Evolutionary conservation across 2,113 vertebrate genomes (phyloP).

Genomic region (Bothrops jararaca): DNA sequence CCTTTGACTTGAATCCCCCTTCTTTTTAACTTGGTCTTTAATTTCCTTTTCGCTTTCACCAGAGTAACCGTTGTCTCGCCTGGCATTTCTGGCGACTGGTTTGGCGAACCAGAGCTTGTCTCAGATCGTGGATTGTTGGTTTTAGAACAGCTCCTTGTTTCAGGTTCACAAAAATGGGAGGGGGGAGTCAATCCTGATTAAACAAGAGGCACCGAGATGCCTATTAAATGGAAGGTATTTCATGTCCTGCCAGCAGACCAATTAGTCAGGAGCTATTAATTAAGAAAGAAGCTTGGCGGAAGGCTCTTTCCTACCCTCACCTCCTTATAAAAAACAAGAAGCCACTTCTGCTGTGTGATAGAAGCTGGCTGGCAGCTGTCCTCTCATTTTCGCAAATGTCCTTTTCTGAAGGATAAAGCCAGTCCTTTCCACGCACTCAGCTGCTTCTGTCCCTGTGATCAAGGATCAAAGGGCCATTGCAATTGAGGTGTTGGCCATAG

Average conservation of each 20-base stretch:
- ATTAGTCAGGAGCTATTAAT: slow-evolving; percentile 55
- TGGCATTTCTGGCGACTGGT: neutral
- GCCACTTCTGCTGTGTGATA: slow-evolving; percentile 22
- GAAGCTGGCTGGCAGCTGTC: slow-evolving; percentile 20
- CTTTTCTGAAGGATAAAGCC: slow-evolving; percentile 20
- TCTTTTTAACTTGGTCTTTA: neutral
- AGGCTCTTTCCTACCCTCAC: slow-evolving; percentile 45
- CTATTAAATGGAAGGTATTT: slow-evolving; percentile 24
- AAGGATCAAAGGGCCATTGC: neutral
- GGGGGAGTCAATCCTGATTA: neutral
- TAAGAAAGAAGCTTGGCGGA: slow-evolving; percentile 17
- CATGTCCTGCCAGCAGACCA: slow-evolving; percentile 42
- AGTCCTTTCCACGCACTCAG: rapidly evolving
- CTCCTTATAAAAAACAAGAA: slow-evolving; percentile 25
- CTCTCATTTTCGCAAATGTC: slow-evolving; percentile 20
- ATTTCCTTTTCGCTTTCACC: neutral
- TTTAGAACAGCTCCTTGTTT: neutral
- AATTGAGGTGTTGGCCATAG: neutral
- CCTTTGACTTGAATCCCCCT: neutral
- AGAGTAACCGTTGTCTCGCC: neutral
- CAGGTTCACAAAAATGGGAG: neutral
- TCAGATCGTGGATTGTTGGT: neutral
- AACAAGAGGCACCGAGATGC: neutral
- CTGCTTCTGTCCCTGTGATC: slow-evolving; percentile 7
- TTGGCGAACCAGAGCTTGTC: neutral